Percentiles rank a stretch among this genome's conserved stretches.
Evolutionary conservation across 1,140 invertebrate species (phyloP).

Genomic region (Bombyx mori): ASM3026992v2 NC_085123.1:9873001-9873500

Average conservation of each 20-base stretch:
- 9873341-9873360: slow-evolving; percentile 29
- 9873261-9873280: slow-evolving; percentile 57
- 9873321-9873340: slow-evolving; percentile 15
- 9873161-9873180: too few species aligned
- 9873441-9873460: background rate
- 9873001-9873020: too few species aligned
- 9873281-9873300: slow-evolving; percentile 38
- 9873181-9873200: background rate
- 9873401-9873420: slow-evolving; percentile 13
- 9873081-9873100: too few species aligned
- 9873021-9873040: too few species aligned
- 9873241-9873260: slow-evolving; percentile 46
- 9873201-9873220: slow-evolving; percentile 29
- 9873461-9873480: background rate
- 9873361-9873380: slow-evolving; percentile 22
- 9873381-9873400: slow-evolving; percentile 20
- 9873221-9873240: slow-evolving; percentile 47
- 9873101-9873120: too few species aligned
- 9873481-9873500: too few species aligned
- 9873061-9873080: too few species aligned
- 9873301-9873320: slow-evolving; percentile 25
- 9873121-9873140: too few species aligned
- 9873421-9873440: background rate
- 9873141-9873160: too few species aligned
- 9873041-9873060: too few species aligned